Base-by-base conservation (phyloP, 2,888 invertebrate species). In the Nymphalis c-album region DNA sequence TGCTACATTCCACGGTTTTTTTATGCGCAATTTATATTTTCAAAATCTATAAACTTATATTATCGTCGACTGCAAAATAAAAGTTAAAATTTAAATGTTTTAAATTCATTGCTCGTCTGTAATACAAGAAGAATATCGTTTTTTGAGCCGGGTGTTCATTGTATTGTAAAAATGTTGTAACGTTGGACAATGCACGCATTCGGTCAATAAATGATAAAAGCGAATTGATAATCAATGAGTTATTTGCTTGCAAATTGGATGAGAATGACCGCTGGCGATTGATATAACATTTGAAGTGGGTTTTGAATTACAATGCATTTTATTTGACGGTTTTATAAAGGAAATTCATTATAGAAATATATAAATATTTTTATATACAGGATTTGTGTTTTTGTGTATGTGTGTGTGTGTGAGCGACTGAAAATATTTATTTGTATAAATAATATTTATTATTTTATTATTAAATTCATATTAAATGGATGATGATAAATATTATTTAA, bases 161-260 rank as follows among this genome's bases (percentile, higher is more conserved):
- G 59, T 55, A 53, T 46, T 26, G 7, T 63, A 35, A 67, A 60
- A 55, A 59, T 40, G 8, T 57, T 5, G n/a, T 1, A 1, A 13
- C 20, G 18, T 20, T 18, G 46, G 57, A 31, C 63, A 67, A 57
- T 68, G 50, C 59, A 63, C 40, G 46, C 61, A 46, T 70, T 76
- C 79, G 73, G 71, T 76, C 78, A 78, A 84, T 85, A 82, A 82
- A 84, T 79, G 75, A 76, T 75, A 68, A 71, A 72, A 70, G 73
- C 72, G 72, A 80, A 81, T 83, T 79, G 75, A 73, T 76, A 78
- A 80, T 78, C 78, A 80, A 85, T 83, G 78, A 77, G 72, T 78
- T 79, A 83, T 87, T 84, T 79, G 77, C 84, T 86, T 87, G 77
- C 80, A 83, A 82, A 87, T 84, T 74, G 77, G 62, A 76, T 78